Evolutionary conservation across 2,888 invertebrate genomes (phyloP).

Genomic region (Leptopilina syphax): DNA sequence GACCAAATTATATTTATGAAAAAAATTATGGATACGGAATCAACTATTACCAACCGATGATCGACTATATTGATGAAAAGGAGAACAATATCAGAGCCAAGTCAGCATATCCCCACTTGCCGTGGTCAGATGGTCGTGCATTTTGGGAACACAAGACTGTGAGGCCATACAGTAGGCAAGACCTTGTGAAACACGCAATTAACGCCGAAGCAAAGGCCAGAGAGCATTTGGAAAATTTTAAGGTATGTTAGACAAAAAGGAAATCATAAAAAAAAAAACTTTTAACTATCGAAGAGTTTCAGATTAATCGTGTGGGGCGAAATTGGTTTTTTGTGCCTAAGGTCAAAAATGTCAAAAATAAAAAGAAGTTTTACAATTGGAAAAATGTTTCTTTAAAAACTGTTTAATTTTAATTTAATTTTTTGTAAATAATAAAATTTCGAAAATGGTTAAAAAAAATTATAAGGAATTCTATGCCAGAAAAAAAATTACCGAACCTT

Average conservation of each 20-base stretch:
- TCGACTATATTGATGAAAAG: slow-evolving; percentile 88
- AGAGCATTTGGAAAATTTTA: slow-evolving; percentile 81
- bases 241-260: slow-evolving; percentile 66
- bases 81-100: slow-evolving; percentile 75
- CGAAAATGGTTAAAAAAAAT: too few species aligned
- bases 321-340: too few species aligned
- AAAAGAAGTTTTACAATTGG: too few species aligned
- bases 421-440: too few species aligned
- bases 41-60: slow-evolving; percentile 92
- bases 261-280: background rate
- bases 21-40: slow-evolving; percentile 91
- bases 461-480: too few species aligned
- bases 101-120: slow-evolving; percentile 82
- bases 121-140: slow-evolving; percentile 77
- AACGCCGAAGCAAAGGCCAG: slow-evolving; percentile 85
- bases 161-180: slow-evolving; percentile 83
- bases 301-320: too few species aligned
- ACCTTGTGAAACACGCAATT: slow-evolving; percentile 82
- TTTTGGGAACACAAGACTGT: slow-evolving; percentile 81
- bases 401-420: too few species aligned
- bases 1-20: slow-evolving; percentile 84
- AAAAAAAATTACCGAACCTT: too few species aligned
- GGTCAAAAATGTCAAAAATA: too few species aligned
- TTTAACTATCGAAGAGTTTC: slow-evolving; percentile 5
- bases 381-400: too few species aligned